phyloP scores from a whole-genome alignment of 2,113 vertebrate species.

The Zapus hudsonius region DNA sequence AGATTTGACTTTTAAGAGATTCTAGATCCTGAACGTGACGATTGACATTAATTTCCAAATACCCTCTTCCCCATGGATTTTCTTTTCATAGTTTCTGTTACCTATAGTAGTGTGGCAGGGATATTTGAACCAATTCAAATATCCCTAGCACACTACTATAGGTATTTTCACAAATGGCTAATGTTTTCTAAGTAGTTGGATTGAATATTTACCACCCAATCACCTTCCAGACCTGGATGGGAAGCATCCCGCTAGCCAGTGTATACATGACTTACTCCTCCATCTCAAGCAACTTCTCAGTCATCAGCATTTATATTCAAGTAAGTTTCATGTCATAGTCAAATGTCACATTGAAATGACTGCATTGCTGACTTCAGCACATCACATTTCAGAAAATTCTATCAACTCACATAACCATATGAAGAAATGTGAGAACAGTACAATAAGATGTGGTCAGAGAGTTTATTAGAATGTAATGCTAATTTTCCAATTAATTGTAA shows the following conservation, averaged over 20 bases:
- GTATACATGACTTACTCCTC: accelerated
- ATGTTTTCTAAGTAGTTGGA: not conserved
- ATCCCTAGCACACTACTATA: too few relatives aligned
- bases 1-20: too few relatives aligned
- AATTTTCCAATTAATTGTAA: too few relatives aligned
- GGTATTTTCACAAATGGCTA: too few relatives aligned
- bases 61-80: not conserved
- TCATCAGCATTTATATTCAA: too few relatives aligned
- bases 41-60: too few relatives aligned
- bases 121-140: too few relatives aligned
- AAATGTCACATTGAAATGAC: too few relatives aligned
- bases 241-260: not conserved
- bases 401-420: not conserved
- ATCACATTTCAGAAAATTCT: not conserved
- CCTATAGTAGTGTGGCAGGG: not conserved
- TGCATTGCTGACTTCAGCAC: too few relatives aligned
- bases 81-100: not conserved
- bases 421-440: not conserved
- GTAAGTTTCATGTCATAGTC: not conserved
- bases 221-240: not conserved
- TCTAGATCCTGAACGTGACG: too few relatives aligned
- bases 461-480: not conserved
- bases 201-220: not conserved
- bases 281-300: not conserved
- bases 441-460: not conserved